Conservation (phyloP, 2,888 invertebrate genomes). For the Podabrus alpinus region DNA sequence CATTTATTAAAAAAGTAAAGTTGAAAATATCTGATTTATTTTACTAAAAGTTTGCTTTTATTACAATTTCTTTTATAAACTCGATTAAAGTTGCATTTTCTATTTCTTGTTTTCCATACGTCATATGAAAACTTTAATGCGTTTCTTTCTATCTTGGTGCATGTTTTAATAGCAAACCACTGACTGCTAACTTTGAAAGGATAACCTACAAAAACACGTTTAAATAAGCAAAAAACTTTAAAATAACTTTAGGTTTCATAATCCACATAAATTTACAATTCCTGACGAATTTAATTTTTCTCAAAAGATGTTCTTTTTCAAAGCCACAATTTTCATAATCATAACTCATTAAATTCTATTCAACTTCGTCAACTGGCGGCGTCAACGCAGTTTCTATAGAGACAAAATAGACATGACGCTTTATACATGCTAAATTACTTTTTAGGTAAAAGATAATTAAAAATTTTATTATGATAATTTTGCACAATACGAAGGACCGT, state of each 20-base stretch:
- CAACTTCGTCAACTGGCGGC: background rate
- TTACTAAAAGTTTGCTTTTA: constrained; percentile 15
- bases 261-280: background rate
- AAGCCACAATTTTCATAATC: background rate
- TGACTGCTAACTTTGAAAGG: background rate
- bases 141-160: background rate
- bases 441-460: background rate
- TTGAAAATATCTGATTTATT: constrained; percentile 23
- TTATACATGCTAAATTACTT: background rate
- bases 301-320: background rate
- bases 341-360: background rate
- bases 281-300: background rate
- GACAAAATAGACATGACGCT: background rate
- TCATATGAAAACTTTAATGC: constrained; percentile 10
- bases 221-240: background rate
- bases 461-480: background rate
- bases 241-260: background rate
- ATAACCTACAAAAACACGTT: background rate
- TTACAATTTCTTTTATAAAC: constrained; percentile 20
- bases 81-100: constrained; percentile 28
- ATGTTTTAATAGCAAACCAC: background rate
- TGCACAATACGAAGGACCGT: background rate
- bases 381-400: background rate
- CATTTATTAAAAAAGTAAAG: constrained; percentile 3
- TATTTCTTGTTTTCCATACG: constrained; percentile 20